Base-by-base conservation (phyloP, 2,113 vertebrate genomes). In the Himantopus leucocephalus region DNA sequence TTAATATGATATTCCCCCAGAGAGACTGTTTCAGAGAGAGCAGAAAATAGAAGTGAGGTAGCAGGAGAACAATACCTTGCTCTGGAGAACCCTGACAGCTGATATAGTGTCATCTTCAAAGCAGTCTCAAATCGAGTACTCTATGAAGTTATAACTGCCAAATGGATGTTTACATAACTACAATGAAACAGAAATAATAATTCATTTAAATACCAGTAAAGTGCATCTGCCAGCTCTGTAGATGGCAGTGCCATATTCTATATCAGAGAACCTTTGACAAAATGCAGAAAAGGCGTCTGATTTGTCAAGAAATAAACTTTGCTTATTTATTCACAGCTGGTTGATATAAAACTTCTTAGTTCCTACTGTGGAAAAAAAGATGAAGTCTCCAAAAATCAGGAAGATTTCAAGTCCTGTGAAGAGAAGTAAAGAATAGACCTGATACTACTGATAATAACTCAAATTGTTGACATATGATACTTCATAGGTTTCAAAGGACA, bases 131-230 rank as follows among this genome's bases (percentile, higher is more conserved):
- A 93, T 68, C 34, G 67, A 95, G 34, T 55, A 37, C 14, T 55
- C 34, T 62, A 1, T 75, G 47, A 86, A 45, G 20, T 63, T 92
- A 60, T 82, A 93, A 67, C 84, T 55, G 39, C 20, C 84, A 77
- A 84, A 81, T 26, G 50, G 19, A 85, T 47, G 20, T 78, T 87
- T 85, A 23, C 32, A 79, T 60, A 95, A 39, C 14, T 60, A 39
- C 41, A 91, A 26, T 52, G 41, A 95, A 85, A 85, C 34, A 68
- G 14, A 96, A 97, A 92, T 90, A 92, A 96, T 87, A 35, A 76
- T 70, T 96, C 22, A 52, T 67, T 94, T 94, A 95, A 96, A 87
- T 74, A 86, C 43, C 43, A 96, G 72, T 68, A 85, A 97, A 92
- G 37, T 66, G 58, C 3, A 9, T 63, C 53, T 88, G 9, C 91